A percentile compares a stretch with the other conserved stretches of the same genome.
These are phyloP conservation scores for Spea hammondii DNA, from an alignment of 2,797 vertebrate species.

Conservation along the genomic window DNA sequence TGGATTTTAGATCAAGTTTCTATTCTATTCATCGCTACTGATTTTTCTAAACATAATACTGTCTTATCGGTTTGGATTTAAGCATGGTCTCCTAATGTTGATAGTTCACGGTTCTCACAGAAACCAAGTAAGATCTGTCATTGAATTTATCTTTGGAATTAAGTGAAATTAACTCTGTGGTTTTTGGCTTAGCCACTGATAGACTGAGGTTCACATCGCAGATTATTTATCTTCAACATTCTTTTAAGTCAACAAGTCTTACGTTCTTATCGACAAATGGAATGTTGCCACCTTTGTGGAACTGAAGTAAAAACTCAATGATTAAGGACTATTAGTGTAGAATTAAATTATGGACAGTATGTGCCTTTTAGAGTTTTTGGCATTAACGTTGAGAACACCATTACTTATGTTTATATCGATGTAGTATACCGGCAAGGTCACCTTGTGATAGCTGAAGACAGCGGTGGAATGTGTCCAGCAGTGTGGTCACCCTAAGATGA, in stretches of 20 bases:
- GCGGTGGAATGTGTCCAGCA: not conserved
- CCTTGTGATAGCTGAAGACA: constrained; percentile 11
- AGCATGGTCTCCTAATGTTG: not conserved
- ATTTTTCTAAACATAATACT: too few species aligned
- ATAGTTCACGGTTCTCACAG: not conserved
- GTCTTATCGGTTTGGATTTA: constrained; percentile 15
- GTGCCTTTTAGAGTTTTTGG: constrained; percentile 12
- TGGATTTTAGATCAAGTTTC: too few species aligned
- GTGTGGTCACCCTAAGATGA: not conserved
- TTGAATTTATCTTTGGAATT: not conserved
- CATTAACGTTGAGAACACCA: constrained; percentile 14
- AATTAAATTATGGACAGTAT: constrained; percentile 2
- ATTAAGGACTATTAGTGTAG: constrained; percentile 5
- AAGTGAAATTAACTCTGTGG: constrained; percentile 10
- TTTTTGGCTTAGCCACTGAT: constrained; percentile 19
- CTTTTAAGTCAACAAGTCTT: not conserved
- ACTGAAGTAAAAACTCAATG: constrained; percentile 19
- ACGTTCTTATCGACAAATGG: constrained; percentile 40
- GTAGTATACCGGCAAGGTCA: not conserved
- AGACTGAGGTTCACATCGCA: constrained; percentile 17
- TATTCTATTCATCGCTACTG: too few species aligned
- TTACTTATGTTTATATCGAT: constrained; percentile 18
- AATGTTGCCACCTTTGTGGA: constrained; percentile 36
- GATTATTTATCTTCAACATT: not conserved
- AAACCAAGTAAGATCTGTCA: not conserved